These are phyloP conservation scores for Metridium senile DNA, from an alignment of 92 coral and sea anemone genomes.

Conservation along the genomic window DNA sequence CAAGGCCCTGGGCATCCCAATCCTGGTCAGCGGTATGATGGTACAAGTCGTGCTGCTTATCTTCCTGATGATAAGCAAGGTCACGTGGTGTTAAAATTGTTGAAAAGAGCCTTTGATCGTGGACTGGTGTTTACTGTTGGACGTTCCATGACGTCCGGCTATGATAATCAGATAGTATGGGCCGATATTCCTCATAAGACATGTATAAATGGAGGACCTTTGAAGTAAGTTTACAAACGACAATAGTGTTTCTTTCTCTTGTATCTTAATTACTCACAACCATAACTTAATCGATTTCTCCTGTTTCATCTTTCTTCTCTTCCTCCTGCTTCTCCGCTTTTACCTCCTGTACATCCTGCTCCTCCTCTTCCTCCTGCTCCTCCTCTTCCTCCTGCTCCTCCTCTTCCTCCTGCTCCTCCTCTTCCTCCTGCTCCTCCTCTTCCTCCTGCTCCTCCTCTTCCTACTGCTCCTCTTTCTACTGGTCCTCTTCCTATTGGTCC, in stretches of 20 bases:
- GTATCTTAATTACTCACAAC: too few relatives aligned
- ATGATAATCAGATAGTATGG: constrained; percentile 72
- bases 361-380: too few relatives aligned
- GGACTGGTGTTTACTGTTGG: constrained; percentile 76
- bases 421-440: too few relatives aligned
- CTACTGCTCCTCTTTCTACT: too few relatives aligned
- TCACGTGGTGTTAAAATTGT: constrained; percentile 54
- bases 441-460: too few relatives aligned
- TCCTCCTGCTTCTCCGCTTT: too few relatives aligned
- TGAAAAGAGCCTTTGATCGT: constrained; percentile 80
- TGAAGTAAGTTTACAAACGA: constrained; percentile 11
- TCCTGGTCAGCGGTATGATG: constrained; percentile 60
- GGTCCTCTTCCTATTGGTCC: too few relatives aligned
- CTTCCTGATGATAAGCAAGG: constrained; percentile 65
- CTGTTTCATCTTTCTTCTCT: neutral
- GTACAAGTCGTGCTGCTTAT: constrained; percentile 65
- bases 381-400: too few relatives aligned
- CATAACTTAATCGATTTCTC: too few relatives aligned
- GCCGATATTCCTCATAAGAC: constrained; percentile 85
- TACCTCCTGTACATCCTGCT: neutral
- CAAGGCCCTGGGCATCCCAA: constrained; percentile 72
- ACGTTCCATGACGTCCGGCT: constrained; percentile 48
- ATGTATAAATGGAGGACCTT: constrained; percentile 45
- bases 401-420: too few relatives aligned
- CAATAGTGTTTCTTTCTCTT: neutral